Evolutionary conservation across 2,797 vertebrate genomes (phyloP).

Genomic region (Manis pentadactyla): DNA sequence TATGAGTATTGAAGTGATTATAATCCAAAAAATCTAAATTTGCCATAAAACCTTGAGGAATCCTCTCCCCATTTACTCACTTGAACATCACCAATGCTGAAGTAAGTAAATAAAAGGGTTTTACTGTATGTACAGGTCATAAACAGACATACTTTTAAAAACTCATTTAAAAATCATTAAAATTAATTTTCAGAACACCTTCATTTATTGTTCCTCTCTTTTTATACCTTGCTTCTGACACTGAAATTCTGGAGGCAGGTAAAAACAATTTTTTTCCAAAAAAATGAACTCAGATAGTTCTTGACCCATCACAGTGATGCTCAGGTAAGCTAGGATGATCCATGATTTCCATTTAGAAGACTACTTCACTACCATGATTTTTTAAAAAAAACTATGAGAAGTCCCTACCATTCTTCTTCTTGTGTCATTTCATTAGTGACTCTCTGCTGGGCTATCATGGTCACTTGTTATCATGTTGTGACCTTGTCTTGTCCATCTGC

Average conservation of each 20-base stretch:
- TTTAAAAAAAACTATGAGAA: background rate
- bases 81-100: background rate
- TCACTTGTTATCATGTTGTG: background rate
- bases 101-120: background rate
- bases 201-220: background rate
- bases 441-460: background rate
- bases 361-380: background rate
- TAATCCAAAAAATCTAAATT: background rate
- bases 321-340: background rate
- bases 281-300: background rate
- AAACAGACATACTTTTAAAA: background rate
- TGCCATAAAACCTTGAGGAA: background rate
- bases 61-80: background rate
- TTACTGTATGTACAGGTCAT: background rate
- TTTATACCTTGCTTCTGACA: slow-evolving; percentile 7
- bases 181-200: background rate
- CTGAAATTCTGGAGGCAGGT: background rate
- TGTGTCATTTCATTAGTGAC: background rate
- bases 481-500: background rate
- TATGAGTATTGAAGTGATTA: background rate
- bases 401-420: background rate
- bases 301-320: background rate
- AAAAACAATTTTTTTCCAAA: background rate
- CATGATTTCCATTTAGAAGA: background rate
- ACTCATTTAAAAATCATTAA: background rate